Base-by-base conservation (phyloP, 2,113 vertebrate genomes). In the Dicerorhinus sumatrensis region DNA sequence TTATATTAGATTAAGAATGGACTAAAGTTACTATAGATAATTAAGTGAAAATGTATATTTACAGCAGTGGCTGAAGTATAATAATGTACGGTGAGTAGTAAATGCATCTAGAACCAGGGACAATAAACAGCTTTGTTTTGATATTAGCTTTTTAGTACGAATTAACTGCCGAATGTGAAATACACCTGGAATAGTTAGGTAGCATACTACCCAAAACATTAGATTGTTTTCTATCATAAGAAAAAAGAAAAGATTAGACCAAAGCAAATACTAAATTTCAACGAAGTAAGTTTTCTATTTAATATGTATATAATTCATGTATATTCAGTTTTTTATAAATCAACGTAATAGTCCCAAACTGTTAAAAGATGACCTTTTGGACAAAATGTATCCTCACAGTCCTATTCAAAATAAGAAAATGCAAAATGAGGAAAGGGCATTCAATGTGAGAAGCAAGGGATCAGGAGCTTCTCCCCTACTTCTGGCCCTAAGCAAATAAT, bases 1-100 rank as follows among this genome's bases (percentile, higher is more conserved):
- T 98, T 98, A 98, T 98, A 98, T 98, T 99, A 98, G 98, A 98
- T 98, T 97, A 97, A 98, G 98, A 98, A 98, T 97, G 98, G 97
- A 98, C 96, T 98, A 97, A 92, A 97, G 97, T 98, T 98, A 99
- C 89, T 97, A 98, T 13, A 97, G 97, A 89, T 94, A 98, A 98
- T 97, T 98, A 95, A 92, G 92, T 97, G 96, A 89, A 98, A 98
- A 98, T 39, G 84, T 87, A 77, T 98, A 98, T 96, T 98, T 94
- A 91, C 95, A 98, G 95, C 0, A 14, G 98, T 42, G 97, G 87
- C 93, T 96, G 96, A 96, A 98, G 96, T 97, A 96, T 63, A 98
- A 96, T 69, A 20, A 96, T 95, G 94, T 77, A 96, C 85, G 97
- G 97, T 96, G 97, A 97, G 96, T 92, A 98, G 96, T 95, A 98